A percentile compares a stretch with the other conserved stretches of the same genome.
Evolutionary conservation across 2,797 vertebrate species (phyloP).

Genomic region (Enteromius thamalakanensis): DNA sequence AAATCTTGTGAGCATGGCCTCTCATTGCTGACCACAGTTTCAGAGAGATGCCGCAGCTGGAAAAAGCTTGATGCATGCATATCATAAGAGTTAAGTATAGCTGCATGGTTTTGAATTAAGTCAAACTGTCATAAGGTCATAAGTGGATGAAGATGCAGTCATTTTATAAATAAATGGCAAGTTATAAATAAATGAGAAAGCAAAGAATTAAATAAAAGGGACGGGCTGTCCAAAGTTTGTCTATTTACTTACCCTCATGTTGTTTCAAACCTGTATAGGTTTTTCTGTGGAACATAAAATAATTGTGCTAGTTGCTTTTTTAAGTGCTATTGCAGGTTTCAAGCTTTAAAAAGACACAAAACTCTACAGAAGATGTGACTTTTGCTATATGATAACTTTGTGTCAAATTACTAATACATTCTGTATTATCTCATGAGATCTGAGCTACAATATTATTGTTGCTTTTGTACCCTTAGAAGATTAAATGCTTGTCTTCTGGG

Average conservation of each 20-base stretch:
- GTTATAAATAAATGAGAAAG: neutral
- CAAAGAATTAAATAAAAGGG: neutral
- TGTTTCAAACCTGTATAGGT: neutral
- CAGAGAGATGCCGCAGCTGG: neutral
- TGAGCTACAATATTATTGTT: neutral
- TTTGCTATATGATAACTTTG: neutral
- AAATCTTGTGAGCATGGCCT: constrained; percentile 32
- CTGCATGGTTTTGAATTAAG: neutral
- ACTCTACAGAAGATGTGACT: neutral
- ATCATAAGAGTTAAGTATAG: neutral
- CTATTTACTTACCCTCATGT: neutral
- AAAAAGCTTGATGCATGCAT: neutral
- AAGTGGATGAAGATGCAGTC: neutral
- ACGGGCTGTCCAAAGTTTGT: neutral
- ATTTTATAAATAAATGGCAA: neutral
- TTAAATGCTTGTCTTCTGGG: neutral
- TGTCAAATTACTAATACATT: neutral
- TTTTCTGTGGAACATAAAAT: neutral
- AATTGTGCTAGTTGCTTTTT: neutral
- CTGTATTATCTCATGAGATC: neutral
- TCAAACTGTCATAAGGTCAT: constrained; percentile 13
- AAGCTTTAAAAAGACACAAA: neutral
- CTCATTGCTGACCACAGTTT: constrained; percentile 12
- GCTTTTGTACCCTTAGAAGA: neutral
- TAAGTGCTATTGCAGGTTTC: neutral